Base-by-base conservation (phyloP, 2,888 invertebrate species). In the Catocala nupta region DNA sequence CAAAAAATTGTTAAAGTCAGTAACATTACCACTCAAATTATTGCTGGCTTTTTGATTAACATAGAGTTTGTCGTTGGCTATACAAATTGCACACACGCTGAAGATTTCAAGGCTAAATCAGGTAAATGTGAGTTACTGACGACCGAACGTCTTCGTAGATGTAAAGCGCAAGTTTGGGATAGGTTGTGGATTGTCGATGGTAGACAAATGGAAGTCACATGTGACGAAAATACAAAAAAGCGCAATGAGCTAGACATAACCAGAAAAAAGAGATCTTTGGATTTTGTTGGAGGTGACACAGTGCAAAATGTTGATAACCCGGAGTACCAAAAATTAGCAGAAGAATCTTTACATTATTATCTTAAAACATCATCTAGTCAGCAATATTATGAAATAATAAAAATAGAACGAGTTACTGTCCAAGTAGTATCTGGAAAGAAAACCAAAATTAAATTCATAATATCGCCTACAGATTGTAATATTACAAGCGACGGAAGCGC, bases 41-140 rank as follows among this genome's bases (percentile, higher is more conserved):
- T 96, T 5, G 87, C 95, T 53, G 96, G 96, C 13, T 75, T 86
- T 36, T 78, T 95, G 55, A 95, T 95, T 36, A 95, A 93, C 79
- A 94, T 97, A 50, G 93, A 95, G 70, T 95, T 95, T 55, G 90
- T 95, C 71, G 86, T 96, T 9, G 95, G 95, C 11, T 91, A 93
- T 48, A 95, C 95, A 3, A 90, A 91, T 60, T 96, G 96, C 72
- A 78, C 85, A 39, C 36, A 39, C 36, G 36, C 36, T 39, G 36
- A 39, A 8, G 95, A 92, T 73, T 83, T 84, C 70, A 75, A 74
- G 47, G 77, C 83, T 62, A 51, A 62, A 13, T 62, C 78, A 12
- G 78, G 77, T 33, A 72, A 69, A 55, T 92, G 93, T 70, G 76
- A 85, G 63, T 66, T 91, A 36, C 68, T 89, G 57, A 73, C 82